These are phyloP conservation scores for Nicator chloris DNA, from an alignment of 2,113 vertebrate genomes.

Conservation along the genomic window DNA sequence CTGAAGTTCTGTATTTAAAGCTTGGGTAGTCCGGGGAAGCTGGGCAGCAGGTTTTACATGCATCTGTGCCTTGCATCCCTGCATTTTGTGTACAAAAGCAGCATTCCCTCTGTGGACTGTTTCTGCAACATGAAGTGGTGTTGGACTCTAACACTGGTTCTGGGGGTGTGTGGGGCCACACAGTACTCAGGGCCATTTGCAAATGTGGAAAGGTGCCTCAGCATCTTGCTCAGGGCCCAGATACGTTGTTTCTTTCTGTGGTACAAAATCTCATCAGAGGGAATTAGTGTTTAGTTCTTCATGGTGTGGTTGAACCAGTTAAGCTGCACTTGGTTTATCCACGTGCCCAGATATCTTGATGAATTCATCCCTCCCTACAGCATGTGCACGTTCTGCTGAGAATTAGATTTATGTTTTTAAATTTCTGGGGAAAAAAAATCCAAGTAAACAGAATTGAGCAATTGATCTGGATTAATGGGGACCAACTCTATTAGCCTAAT, in stretches of 20 bases:
- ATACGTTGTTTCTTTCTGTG: not conserved
- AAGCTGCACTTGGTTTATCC: slow-evolving; percentile 35
- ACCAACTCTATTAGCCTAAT: slow-evolving; percentile 53
- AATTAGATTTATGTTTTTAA: not conserved
- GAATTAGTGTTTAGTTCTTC: slow-evolving; percentile 35
- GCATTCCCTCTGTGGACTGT: not conserved
- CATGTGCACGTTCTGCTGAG: not conserved
- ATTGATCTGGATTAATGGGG: slow-evolving; percentile 45
- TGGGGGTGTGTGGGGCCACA: not conserved
- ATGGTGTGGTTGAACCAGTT: not conserved
- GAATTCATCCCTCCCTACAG: slow-evolving; percentile 1
- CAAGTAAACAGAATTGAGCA: slow-evolving; percentile 30
- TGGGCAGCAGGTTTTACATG: not conserved
- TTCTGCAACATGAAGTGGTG: not conserved
- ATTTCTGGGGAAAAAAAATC: not conserved
- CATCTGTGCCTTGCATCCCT: not conserved
- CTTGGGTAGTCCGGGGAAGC: not conserved
- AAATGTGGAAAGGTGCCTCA: not conserved
- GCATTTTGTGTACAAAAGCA: not conserved
- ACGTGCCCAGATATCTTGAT: not conserved
- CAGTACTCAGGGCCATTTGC: not conserved
- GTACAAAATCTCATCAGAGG: not conserved
- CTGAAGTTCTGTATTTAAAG: not conserved
- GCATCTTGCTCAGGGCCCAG: not conserved
- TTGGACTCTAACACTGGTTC: not conserved